Percentiles rank a stretch among this genome's conserved stretches.
Conservation (phyloP, 2,888 invertebrate genomes). For the Charanyca ferruginea region DNA sequence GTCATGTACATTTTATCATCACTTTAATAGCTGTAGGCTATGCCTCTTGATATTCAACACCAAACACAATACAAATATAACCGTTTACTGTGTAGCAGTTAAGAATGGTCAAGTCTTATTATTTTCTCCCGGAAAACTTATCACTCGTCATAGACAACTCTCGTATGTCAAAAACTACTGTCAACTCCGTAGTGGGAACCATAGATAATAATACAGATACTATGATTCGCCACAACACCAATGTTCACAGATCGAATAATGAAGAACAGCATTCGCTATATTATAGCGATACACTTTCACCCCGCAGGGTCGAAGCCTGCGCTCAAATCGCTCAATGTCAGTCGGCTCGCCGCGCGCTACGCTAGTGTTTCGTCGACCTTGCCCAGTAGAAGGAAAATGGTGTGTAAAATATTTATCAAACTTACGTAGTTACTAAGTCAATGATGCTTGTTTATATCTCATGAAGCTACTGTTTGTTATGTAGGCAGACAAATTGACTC, state of each 20-base stretch:
- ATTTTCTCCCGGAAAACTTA: too few relatives aligned
- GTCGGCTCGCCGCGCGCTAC: conserved; percentile 73
- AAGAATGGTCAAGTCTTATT: too few relatives aligned
- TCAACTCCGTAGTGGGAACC: too few relatives aligned
- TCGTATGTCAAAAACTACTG: too few relatives aligned
- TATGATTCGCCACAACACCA: too few relatives aligned
- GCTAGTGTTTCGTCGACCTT: conserved; percentile 75
- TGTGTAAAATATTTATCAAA: conserved; percentile 60
- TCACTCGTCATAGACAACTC: too few relatives aligned
- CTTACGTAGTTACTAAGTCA: background rate
- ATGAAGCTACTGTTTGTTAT: conserved; percentile 45
- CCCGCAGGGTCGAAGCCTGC: conserved; percentile 75
- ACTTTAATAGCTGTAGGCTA: too few relatives aligned
- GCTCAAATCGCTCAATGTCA: conserved; percentile 82
- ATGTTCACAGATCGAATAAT: conserved; percentile 61
- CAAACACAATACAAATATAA: too few relatives aligned
- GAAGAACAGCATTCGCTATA: conserved; percentile 70
- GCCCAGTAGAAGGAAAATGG: conserved; percentile 86
- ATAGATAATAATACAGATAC: too few relatives aligned
- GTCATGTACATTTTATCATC: too few relatives aligned
- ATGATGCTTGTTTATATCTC: background rate
- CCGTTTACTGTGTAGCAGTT: too few relatives aligned
- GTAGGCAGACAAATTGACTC: conserved; percentile 93
- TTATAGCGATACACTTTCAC: conserved; percentile 88
- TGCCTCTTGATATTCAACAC: too few relatives aligned